Percentiles rank a stretch among this genome's conserved stretches.
phyloP scores from a whole-genome alignment of 2,797 vertebrate genomes.

The Eleutherodactylus coqui region DNA sequence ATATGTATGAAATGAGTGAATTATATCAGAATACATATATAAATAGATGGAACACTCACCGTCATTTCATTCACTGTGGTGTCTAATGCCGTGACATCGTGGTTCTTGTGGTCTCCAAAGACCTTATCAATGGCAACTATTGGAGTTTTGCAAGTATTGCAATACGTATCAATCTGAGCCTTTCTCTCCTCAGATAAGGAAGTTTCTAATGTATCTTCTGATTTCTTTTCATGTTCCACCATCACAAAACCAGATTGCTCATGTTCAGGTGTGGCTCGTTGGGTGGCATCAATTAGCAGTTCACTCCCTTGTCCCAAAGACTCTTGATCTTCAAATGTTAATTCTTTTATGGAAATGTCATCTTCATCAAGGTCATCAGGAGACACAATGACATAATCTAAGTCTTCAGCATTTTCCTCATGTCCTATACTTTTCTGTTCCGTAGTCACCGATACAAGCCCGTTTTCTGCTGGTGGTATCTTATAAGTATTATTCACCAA shows the following conservation, averaged over 20 bases:
- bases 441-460: neutral
- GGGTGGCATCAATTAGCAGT: slow-evolving; percentile 69
- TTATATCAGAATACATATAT: neutral
- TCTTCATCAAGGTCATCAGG: slow-evolving; percentile 77
- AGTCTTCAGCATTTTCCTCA: slow-evolving; percentile 77
- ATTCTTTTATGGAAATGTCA: slow-evolving; percentile 70
- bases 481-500: slow-evolving; percentile 70
- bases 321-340: slow-evolving; percentile 71
- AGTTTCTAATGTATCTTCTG: slow-evolving; percentile 68
- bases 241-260: slow-evolving; percentile 83
- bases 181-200: slow-evolving; percentile 77
- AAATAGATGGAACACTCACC: slow-evolving; percentile 74
- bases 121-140: slow-evolving; percentile 80
- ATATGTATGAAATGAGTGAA: neutral
- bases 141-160: slow-evolving; percentile 84
- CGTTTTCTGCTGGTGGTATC: slow-evolving; percentile 60
- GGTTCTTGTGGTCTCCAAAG: slow-evolving; percentile 83
- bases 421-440: slow-evolving; percentile 49
- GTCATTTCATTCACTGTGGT: slow-evolving; percentile 84
- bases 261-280: slow-evolving; percentile 72
- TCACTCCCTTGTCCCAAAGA: slow-evolving; percentile 70
- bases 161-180: slow-evolving; percentile 85
- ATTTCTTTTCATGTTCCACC: slow-evolving; percentile 79
- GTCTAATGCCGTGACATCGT: slow-evolving; percentile 82
- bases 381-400: slow-evolving; percentile 82